These are phyloP conservation scores for Colletes gigas DNA, from an alignment of 1,140 invertebrate species.

Conservation along the genomic window DNA sequence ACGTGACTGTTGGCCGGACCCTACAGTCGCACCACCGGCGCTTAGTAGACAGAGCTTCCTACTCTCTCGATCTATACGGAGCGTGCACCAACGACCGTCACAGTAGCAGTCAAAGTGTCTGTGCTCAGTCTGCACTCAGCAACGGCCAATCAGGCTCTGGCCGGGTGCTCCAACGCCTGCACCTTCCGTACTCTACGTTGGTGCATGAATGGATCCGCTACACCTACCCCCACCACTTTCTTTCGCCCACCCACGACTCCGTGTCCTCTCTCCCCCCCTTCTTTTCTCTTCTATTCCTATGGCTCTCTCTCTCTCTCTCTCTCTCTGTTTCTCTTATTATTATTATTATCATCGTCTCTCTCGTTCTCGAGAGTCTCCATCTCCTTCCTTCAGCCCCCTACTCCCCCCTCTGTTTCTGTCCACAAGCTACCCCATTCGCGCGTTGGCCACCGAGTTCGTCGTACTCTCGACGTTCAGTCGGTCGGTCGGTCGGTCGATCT, in stretches of 20 bases:
- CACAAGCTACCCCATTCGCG: not conserved
- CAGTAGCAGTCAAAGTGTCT: slow-evolving; percentile 43
- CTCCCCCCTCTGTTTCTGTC: slow-evolving; percentile 5
- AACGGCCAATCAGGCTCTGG: slow-evolving; percentile 62
- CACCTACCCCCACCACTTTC: slow-evolving; percentile 64
- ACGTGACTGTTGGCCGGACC: slow-evolving; percentile 35
- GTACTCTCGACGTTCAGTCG: slow-evolving; percentile 21
- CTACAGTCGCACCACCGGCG: not conserved
- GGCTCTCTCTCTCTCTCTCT: not conserved
- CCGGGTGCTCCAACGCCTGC: slow-evolving; percentile 54
- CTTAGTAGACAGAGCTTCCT: slow-evolving; percentile 3
- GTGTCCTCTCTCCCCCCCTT: slow-evolving; percentile 24
- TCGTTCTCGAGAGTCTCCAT: not conserved
- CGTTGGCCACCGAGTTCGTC: slow-evolving; percentile 26
- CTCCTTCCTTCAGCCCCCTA: not conserved
- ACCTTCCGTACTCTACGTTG: slow-evolving; percentile 63
- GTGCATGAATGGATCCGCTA: slow-evolving; percentile 65
- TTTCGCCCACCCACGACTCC: slow-evolving; percentile 63
- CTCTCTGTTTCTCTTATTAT: slow-evolving; percentile 5
- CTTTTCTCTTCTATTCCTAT: not conserved
- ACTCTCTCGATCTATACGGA: slow-evolving; percentile 25
- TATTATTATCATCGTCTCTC: slow-evolving; percentile 28
- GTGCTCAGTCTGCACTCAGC: slow-evolving; percentile 42
- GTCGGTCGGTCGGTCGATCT: slow-evolving; percentile 29
- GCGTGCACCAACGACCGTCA: not conserved